These are phyloP conservation scores for Parauchenoglanis ngamensis DNA, from an alignment of 2,797 vertebrate genomes.

Conservation along the genomic window DNA sequence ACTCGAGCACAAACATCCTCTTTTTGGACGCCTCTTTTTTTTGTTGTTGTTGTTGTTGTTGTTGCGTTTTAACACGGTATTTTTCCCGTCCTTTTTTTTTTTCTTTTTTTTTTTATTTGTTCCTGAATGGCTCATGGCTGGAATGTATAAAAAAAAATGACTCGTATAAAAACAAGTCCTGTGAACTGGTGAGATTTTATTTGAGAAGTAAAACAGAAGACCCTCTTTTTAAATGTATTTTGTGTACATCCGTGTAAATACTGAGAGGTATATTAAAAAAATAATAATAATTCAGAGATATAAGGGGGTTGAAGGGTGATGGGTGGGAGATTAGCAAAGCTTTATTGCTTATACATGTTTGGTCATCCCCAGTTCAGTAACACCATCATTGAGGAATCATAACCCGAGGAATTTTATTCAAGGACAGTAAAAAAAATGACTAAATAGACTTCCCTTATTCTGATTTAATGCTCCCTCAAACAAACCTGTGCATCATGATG, in stretches of 20 bases:
- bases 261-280: slow-evolving; percentile 73
- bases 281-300: slow-evolving; percentile 65
- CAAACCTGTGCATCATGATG: slow-evolving; percentile 68
- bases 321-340: slow-evolving; percentile 55
- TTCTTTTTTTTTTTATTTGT: slow-evolving; percentile 61
- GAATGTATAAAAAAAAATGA: slow-evolving; percentile 73
- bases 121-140: slow-evolving; percentile 78
- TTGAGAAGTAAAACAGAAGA: slow-evolving; percentile 57
- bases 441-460: slow-evolving; percentile 61
- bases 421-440: slow-evolving; percentile 17
- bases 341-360: slow-evolving; percentile 68
- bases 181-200: slow-evolving; percentile 59
- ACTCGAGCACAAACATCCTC: slow-evolving; percentile 50
- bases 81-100: slow-evolving; percentile 62
- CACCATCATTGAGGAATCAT: slow-evolving; percentile 60
- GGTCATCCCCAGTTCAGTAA: slow-evolving; percentile 61
- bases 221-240: slow-evolving; percentile 84
- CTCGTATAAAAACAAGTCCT: slow-evolving; percentile 44
- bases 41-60: no score
- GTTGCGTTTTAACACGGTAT: slow-evolving; percentile 49
- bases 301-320: slow-evolving; percentile 61
- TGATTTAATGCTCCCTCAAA: slow-evolving; percentile 62
- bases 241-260: slow-evolving; percentile 87
- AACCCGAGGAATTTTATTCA: slow-evolving; percentile 53
- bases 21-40: slow-evolving; percentile 43